These are phyloP conservation scores for Coptodon rendalli DNA, from an alignment of 2,113 vertebrate species.

Conservation along the genomic window DNA sequence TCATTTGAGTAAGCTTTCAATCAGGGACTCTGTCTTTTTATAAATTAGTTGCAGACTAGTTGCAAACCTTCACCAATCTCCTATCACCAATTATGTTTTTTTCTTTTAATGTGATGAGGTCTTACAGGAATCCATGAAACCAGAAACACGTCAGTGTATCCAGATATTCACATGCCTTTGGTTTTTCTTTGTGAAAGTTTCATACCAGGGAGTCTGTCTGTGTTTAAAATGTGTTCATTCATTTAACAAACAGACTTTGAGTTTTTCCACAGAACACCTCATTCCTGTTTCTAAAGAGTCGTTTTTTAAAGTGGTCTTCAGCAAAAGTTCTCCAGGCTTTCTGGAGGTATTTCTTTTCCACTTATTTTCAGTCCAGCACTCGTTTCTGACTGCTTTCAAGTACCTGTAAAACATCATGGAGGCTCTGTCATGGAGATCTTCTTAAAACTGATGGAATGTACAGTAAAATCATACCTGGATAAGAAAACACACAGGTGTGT, in stretches of 20 bases:
- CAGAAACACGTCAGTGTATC: neutral
- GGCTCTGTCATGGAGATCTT: neutral
- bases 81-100: neutral
- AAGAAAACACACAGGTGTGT: neutral
- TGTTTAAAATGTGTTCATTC: neutral
- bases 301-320: neutral
- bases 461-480: neutral
- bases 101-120: neutral
- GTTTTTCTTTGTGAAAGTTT: neutral
- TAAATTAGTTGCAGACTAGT: neutral
- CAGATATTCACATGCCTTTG: neutral
- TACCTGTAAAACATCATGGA: neutral
- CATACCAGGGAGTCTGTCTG: neutral
- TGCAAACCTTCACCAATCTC: neutral
- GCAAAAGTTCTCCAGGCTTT: neutral
- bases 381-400: neutral
- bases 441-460: neutral
- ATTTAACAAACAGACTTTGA: neutral
- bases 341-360: neutral
- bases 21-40: neutral
- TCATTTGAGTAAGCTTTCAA: neutral
- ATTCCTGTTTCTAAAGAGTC: neutral
- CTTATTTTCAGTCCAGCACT: neutral
- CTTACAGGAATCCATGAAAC: neutral
- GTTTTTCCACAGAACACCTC: neutral